These are phyloP conservation scores for Falco rusticolus DNA, from an alignment of 2,797 vertebrate genomes.

Conservation along the genomic window DNA sequence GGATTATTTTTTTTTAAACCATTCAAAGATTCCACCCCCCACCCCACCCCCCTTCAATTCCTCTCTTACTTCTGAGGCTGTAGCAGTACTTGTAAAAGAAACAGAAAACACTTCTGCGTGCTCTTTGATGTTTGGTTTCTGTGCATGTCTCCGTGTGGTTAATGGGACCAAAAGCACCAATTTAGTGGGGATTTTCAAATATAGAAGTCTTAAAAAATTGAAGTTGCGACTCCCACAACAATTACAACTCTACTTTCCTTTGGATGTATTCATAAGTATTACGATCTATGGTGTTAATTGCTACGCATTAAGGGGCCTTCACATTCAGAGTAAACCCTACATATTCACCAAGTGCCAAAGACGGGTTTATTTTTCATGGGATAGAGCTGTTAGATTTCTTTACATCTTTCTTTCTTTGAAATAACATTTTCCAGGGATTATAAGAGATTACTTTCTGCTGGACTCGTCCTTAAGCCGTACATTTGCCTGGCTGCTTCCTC, in stretches of 20 bases:
- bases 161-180: not conserved
- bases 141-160: not conserved
- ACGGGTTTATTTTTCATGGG: not conserved
- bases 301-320: not conserved
- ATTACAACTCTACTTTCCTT: not conserved
- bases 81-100: not conserved
- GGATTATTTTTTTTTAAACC: not conserved
- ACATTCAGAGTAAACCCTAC: not conserved
- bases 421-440: not conserved
- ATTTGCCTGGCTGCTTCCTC: rapidly evolving
- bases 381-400: not conserved
- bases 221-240: not conserved
- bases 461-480: not conserved
- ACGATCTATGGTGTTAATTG: not conserved
- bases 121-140: not conserved
- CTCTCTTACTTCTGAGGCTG: not conserved
- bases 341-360: not conserved
- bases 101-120: not conserved
- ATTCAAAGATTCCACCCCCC: not conserved
- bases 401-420: not conserved
- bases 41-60: not conserved
- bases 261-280: not conserved
- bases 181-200: not conserved
- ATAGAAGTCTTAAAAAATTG: not conserved
- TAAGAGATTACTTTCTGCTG: not conserved